These are phyloP conservation scores for Drosophila pachea DNA, from an alignment of 1,140 invertebrate species.

Conservation along the genomic window DNA sequence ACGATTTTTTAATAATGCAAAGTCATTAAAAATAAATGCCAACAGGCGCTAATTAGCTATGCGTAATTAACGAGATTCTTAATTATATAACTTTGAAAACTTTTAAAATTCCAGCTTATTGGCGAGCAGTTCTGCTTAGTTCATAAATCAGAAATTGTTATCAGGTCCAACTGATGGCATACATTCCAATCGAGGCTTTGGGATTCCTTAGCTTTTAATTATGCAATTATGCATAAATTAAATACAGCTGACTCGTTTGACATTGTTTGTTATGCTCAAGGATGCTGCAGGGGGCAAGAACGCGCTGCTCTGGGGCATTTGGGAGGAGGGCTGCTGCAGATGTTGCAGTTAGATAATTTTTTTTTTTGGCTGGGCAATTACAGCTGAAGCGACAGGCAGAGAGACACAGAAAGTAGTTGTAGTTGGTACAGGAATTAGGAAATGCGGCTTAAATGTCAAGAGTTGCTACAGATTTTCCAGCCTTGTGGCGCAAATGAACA, in stretches of 20 bases:
- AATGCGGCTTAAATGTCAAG: conserved; percentile 71
- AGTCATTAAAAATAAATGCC: conserved; percentile 33
- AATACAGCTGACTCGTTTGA: conserved; percentile 46
- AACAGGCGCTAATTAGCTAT: conserved; percentile 17
- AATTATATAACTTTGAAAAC: conserved; percentile 40
- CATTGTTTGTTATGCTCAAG: conserved; percentile 73
- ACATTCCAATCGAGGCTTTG: conserved; percentile 42
- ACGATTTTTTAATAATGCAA: conserved; percentile 41
- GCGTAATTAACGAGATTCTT: conserved; percentile 35
- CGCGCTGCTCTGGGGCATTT: conserved; percentile 38
- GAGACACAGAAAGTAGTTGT: conserved; percentile 66
- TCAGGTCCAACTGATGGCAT: conserved; percentile 49
- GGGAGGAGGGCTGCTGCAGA: conserved; percentile 52
- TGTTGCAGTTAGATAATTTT: conserved; percentile 62
- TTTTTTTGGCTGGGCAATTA: conserved; percentile 46
- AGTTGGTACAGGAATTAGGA: conserved; percentile 59
- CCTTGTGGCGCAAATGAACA: conserved; percentile 70
- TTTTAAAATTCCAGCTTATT: conserved; percentile 50
- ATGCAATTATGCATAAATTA: conserved; percentile 48
- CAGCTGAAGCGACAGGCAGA: conserved; percentile 41
- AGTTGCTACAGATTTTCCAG: conserved; percentile 69
- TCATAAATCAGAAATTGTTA: conserved; percentile 44
- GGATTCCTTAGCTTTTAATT: conserved; percentile 39
- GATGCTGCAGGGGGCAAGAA: conserved; percentile 52
- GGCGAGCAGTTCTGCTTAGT: conserved; percentile 29